These are phyloP conservation scores for Adelosebastes latens DNA, from an alignment of 2,797 vertebrate species.

Conservation along the genomic window DNA sequence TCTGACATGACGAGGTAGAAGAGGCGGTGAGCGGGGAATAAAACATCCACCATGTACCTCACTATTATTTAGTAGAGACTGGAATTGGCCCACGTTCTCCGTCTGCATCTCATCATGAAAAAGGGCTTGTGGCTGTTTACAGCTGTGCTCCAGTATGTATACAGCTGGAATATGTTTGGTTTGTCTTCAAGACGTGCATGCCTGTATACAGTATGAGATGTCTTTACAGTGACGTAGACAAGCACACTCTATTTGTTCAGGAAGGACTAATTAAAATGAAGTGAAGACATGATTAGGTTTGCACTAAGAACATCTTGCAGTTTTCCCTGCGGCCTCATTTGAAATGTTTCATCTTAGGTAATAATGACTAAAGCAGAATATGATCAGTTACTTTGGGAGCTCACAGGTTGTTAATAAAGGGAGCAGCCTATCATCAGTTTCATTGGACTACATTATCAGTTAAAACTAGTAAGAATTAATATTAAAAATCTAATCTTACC, in stretches of 20 bases:
- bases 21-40: not conserved
- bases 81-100: slow-evolving; percentile 1
- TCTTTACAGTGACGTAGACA: slow-evolving; percentile 2
- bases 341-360: not conserved
- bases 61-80: slow-evolving; percentile 1
- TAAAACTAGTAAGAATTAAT: not conserved
- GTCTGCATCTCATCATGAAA: slow-evolving; percentile 28
- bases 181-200: slow-evolving; percentile 3
- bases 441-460: not conserved
- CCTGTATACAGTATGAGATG: slow-evolving; percentile 11
- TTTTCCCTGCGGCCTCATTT: not conserved
- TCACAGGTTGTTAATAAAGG: not conserved
- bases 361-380: not conserved
- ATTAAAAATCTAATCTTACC: too few species aligned
- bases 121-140: slow-evolving; percentile 49
- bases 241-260: not conserved
- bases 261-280: not conserved
- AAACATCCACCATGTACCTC: not conserved
- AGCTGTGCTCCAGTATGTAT: slow-evolving; percentile 43
- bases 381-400: not conserved
- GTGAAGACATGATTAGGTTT: not conserved
- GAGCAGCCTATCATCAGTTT: not conserved
- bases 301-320: not conserved
- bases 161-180: slow-evolving; percentile 66
- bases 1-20: slow-evolving; percentile 28